A percentile compares a stretch with the other conserved stretches of the same genome.
Conservation (phyloP, 2,888 invertebrate species). For the Elysia crispata region DNA sequence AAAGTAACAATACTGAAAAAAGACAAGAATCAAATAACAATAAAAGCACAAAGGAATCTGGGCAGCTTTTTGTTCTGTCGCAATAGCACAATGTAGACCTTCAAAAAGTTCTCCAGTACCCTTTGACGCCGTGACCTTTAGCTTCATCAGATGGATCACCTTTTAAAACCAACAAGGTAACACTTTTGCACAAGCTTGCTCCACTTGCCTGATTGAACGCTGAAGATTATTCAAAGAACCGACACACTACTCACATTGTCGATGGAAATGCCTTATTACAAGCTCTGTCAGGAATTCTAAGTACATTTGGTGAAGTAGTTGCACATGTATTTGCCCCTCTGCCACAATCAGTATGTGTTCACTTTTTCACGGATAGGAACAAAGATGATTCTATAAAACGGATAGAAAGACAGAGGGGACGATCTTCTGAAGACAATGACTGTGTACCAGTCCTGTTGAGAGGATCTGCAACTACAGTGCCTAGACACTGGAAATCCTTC, state of each 20-base stretch:
- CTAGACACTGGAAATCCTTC: no score
- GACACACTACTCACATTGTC: not conserved
- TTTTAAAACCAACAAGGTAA: constrained; percentile 9
- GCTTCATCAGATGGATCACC: constrained; percentile 3
- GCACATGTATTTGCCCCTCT: not conserved
- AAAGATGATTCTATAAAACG: not conserved
- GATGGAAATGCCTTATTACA: not conserved
- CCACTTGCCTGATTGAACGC: not conserved
- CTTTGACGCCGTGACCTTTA: not conserved
- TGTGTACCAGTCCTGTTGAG: not conserved
- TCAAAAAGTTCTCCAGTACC: not conserved
- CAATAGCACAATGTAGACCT: constrained; percentile 13
- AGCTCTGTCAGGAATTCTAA: not conserved
- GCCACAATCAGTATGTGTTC: not conserved
- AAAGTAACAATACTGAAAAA: not conserved
- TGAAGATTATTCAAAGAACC: not conserved
- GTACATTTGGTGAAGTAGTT: not conserved
- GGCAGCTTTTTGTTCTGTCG: not conserved
- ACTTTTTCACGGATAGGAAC: no score
- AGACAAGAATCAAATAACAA: not conserved
- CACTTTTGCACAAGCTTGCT: not conserved
- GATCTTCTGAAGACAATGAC: not conserved
- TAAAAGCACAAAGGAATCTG: constrained; percentile 5
- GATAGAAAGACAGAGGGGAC: not conserved
- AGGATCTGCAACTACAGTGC: constrained; percentile 1